Conservation (phyloP, 2,797 vertebrate genomes). For the Halcyon badia region DNA sequence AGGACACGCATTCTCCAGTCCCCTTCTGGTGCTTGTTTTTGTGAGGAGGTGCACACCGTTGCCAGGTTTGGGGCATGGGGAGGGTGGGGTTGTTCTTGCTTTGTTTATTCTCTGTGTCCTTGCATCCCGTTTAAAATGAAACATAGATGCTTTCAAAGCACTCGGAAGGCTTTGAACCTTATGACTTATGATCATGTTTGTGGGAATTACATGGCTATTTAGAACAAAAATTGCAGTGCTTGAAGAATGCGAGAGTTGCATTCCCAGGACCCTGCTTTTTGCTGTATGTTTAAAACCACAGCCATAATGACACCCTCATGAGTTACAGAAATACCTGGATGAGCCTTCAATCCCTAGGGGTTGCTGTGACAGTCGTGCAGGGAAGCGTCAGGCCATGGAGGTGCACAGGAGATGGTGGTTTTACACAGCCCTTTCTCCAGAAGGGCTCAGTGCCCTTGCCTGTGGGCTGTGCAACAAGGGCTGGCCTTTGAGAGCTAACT, state of each 20-base stretch:
- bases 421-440: background rate
- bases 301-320: background rate
- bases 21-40: background rate
- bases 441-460: background rate
- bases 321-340: background rate
- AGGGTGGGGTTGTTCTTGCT: background rate
- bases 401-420: background rate
- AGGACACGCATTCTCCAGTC: background rate
- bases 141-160: conserved; percentile 24
- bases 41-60: background rate
- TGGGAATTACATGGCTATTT: background rate
- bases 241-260: background rate
- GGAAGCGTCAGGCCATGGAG: accelerated
- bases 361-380: background rate
- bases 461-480: accelerated
- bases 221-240: background rate
- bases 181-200: background rate
- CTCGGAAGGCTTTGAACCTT: conserved; percentile 7
- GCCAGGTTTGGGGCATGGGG: background rate
- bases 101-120: background rate
- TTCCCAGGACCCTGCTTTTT: background rate
- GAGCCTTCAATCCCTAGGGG: background rate
- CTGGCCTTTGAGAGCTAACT: background rate
- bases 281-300: background rate
- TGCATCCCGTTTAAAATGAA: background rate